phyloP scores from a whole-genome alignment of 1,140 invertebrate species.

The Colletes latitarsis region DNA sequence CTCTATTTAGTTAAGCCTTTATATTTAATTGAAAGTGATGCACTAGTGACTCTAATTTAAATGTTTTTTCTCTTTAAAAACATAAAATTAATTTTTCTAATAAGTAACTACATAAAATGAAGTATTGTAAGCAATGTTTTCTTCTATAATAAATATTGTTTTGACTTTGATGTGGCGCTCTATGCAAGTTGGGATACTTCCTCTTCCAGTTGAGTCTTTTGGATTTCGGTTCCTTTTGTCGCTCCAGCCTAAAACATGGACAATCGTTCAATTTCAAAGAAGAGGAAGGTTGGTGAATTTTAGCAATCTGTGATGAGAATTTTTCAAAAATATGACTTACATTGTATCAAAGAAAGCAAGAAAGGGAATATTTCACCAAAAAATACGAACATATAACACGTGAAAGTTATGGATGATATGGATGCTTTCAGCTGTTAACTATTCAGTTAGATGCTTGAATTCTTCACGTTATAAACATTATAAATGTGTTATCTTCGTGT shows the following conservation, averaged over 20 bases:
- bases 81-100: not conserved
- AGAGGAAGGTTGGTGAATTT: constrained; percentile 76
- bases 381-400: constrained; percentile 8
- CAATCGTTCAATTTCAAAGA: constrained; percentile 76
- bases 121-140: not conserved
- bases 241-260: constrained; percentile 69
- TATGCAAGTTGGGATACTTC: not conserved
- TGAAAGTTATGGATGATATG: constrained; percentile 62
- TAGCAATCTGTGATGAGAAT: constrained; percentile 14
- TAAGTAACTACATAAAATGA: no score
- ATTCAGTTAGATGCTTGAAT: not conserved
- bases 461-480: not conserved
- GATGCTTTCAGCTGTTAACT: constrained; percentile 57
- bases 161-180: not conserved
- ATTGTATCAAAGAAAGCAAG: constrained; percentile 14
- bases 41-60: not conserved
- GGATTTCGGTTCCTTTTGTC: not conserved
- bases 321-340: constrained; percentile 64
- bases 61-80: not conserved
- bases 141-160: not conserved
- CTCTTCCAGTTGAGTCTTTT: constrained; percentile 27
- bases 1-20: not conserved
- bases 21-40: not conserved
- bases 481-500: constrained; percentile 1
- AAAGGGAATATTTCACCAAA: constrained; percentile 53